phyloP scores from a whole-genome alignment of 2,888 invertebrate species.

The Hanleya hanleyi region DNA sequence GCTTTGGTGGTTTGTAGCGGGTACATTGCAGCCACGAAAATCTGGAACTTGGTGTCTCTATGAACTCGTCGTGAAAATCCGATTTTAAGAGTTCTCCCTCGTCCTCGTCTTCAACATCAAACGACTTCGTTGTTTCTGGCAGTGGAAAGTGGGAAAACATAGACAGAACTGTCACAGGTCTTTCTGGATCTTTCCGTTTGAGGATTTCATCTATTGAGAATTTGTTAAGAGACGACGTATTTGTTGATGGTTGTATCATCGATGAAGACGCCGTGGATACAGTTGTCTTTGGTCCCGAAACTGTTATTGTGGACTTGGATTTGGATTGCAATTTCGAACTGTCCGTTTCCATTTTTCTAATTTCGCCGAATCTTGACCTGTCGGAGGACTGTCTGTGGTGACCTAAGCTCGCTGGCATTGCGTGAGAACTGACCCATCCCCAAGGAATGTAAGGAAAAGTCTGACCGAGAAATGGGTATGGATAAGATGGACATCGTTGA shows the following conservation, averaged over 20 bases:
- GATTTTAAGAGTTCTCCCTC: background rate
- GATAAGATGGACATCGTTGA: background rate
- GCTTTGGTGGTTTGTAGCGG: background rate
- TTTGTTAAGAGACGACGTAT: background rate
- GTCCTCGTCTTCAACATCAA: background rate
- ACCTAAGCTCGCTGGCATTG: background rate
- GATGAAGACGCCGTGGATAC: background rate
- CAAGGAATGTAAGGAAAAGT: background rate
- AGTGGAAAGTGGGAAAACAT: background rate
- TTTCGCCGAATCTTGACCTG: background rate
- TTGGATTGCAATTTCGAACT: background rate
- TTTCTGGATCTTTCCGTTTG: background rate
- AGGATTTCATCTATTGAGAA: constrained; percentile 1
- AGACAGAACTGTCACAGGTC: background rate
- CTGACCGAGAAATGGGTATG: background rate
- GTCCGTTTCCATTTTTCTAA: background rate
- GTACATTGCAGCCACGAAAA: background rate
- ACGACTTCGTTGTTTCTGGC: background rate
- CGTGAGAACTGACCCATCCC: background rate
- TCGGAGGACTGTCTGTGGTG: background rate
- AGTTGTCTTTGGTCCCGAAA: background rate
- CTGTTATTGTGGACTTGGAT: background rate
- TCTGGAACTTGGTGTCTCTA: background rate
- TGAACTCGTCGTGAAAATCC: background rate
- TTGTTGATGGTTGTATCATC: background rate